Percentiles rank a stretch among this genome's conserved stretches.
Evolutionary conservation across 2,888 invertebrate species (phyloP).

Genomic region (Strigamia transsilvanica): DNA sequence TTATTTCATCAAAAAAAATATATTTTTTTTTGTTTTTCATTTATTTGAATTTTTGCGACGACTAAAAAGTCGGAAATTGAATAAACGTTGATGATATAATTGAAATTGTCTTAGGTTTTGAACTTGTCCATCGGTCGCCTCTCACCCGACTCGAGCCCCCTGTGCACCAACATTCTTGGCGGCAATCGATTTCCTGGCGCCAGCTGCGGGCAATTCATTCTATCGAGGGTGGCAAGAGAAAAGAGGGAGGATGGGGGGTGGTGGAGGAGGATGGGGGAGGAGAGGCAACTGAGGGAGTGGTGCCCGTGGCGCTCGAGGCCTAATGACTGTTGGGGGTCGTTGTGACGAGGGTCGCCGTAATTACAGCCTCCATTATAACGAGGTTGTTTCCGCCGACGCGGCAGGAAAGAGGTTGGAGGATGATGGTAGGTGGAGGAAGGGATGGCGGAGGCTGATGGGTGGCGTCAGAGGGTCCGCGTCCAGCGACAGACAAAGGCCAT

Average conservation of each 20-base stretch:
- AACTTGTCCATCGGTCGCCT: slow-evolving; percentile 2
- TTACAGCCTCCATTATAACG: slow-evolving; percentile 49
- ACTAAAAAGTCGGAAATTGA: too few relatives aligned
- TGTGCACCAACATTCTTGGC: slow-evolving; percentile 48
- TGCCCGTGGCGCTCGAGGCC: slow-evolving; percentile 48
- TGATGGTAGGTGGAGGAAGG: slow-evolving; percentile 28
- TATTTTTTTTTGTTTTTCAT: too few relatives aligned
- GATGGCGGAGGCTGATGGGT: slow-evolving; percentile 20
- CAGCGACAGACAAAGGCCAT: slow-evolving; percentile 43
- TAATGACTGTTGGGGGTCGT: slow-evolving; percentile 49
- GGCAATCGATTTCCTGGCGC: slow-evolving; percentile 47
- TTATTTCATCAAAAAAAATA: too few relatives aligned
- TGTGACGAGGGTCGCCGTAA: slow-evolving; percentile 49
- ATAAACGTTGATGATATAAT: neutral
- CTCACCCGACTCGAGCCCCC: slow-evolving; percentile 28
- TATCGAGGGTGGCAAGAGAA: slow-evolving; percentile 49
- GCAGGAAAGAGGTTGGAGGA: slow-evolving; percentile 44
- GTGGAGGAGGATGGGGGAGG: slow-evolving; percentile 18
- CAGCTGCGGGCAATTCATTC: slow-evolving; percentile 49
- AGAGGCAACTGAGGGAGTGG: slow-evolving; percentile 35
- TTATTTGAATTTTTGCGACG: too few relatives aligned
- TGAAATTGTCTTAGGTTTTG: neutral
- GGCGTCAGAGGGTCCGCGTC: slow-evolving; percentile 45
- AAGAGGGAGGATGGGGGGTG: slow-evolving; percentile 10
- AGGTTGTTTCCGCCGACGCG: slow-evolving; percentile 49